Percentiles rank a stretch among this genome's conserved stretches.
Evolutionary conservation across 2,888 invertebrate species (phyloP).

Genomic region (Amblyteles armatorius): DNA sequence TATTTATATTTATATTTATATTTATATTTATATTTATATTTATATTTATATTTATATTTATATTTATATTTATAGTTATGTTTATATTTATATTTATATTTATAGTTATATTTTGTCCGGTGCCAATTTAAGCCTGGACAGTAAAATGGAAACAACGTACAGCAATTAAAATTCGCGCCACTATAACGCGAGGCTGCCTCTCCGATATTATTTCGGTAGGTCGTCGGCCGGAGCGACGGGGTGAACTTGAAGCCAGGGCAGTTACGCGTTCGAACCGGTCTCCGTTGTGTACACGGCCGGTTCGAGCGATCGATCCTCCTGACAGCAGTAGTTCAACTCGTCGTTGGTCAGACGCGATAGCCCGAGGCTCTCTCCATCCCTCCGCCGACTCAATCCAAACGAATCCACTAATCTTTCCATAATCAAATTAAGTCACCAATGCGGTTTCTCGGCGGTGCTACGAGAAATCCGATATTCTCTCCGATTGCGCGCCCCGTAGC

Average conservation of each 20-base stretch:
- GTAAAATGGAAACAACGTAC: neutral
- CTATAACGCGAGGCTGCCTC: neutral
- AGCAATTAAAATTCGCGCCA: neutral
- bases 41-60: too few species aligned
- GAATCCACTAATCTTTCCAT: slow-evolving; percentile 2
- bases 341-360: slow-evolving; percentile 39
- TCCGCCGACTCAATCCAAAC: neutral
- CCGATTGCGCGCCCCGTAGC: neutral
- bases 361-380: neutral
- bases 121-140: too few species aligned
- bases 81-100: too few species aligned
- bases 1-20: too few species aligned
- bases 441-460: neutral
- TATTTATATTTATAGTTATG: too few species aligned
- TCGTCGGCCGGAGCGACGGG: slow-evolving; percentile 11
- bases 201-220: slow-evolving; percentile 33
- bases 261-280: neutral
- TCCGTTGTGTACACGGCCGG: neutral
- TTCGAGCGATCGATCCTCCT: slow-evolving; percentile 28
- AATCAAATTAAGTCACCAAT: slow-evolving; percentile 15
- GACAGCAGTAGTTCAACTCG: slow-evolving; percentile 24
- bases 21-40: too few species aligned
- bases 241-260: slow-evolving; percentile 24
- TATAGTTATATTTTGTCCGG: too few species aligned
- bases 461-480: neutral